Conservation (phyloP, 2,797 vertebrate genomes). For the Chaenodraco wilsoni region DNA sequence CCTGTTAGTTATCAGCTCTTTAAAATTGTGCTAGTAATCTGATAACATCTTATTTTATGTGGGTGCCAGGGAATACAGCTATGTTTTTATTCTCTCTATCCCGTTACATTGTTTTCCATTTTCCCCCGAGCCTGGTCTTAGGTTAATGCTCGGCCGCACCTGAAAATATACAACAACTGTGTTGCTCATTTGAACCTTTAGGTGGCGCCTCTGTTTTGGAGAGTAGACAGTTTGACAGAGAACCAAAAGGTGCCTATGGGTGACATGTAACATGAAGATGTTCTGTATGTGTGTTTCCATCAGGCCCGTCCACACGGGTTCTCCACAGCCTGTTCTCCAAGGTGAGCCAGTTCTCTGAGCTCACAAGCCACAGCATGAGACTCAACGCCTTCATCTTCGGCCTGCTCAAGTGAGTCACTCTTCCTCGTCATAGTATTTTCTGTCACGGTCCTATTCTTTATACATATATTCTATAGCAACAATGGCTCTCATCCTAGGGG, state of each 20-base stretch:
- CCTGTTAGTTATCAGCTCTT: too few relatives aligned
- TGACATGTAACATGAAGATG: not conserved
- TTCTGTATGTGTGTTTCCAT: not conserved
- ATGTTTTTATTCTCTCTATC: too few relatives aligned
- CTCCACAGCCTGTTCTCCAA: slow-evolving; percentile 91
- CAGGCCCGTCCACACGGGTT: slow-evolving; percentile 94
- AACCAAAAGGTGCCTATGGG: not conserved
- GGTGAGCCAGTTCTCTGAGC: slow-evolving; percentile 92
- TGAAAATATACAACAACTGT: too few relatives aligned
- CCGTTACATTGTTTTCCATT: too few relatives aligned
- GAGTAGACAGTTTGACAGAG: not conserved
- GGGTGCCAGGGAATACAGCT: too few relatives aligned
- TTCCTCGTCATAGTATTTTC: not conserved
- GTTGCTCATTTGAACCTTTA: too few relatives aligned
- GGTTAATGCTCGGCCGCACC: too few relatives aligned
- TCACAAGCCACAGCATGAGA: slow-evolving; percentile 92
- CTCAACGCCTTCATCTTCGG: slow-evolving; percentile 97
- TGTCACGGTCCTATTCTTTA: not conserved
- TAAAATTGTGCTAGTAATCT: too few relatives aligned
- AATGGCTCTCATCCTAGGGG: not conserved
- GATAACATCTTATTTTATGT: too few relatives aligned
- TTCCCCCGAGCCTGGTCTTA: too few relatives aligned
- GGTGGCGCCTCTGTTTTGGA: too few relatives aligned
- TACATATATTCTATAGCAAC: not conserved
- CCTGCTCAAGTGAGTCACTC: slow-evolving; percentile 92